A percentile compares a stretch with the other conserved stretches of the same genome.
Evolutionary conservation across 2,113 vertebrate species (phyloP).

Genomic region (Perognathus longimembris): DNA sequence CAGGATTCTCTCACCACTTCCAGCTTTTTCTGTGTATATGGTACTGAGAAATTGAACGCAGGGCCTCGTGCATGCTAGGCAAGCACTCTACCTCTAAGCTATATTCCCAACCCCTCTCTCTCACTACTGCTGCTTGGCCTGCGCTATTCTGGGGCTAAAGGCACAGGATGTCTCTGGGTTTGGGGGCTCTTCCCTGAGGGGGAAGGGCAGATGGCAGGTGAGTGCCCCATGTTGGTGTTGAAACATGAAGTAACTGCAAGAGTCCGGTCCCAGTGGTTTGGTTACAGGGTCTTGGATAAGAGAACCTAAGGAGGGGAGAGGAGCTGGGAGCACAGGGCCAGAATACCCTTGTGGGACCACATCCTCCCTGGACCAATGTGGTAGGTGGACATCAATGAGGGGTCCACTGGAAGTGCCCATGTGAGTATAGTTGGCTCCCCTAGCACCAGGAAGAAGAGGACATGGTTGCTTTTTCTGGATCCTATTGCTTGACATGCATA

Average conservation of each 20-base stretch:
- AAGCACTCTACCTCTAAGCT: too few relatives aligned
- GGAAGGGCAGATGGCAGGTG: too few relatives aligned
- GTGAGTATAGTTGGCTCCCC: neutral
- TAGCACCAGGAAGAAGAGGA: neutral
- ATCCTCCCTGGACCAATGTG: too few relatives aligned
- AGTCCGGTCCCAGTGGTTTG: neutral
- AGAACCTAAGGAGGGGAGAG: neutral
- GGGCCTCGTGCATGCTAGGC: too few relatives aligned
- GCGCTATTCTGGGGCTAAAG: neutral
- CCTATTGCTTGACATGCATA: neutral
- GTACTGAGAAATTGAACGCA: too few relatives aligned
- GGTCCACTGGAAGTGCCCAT: neutral
- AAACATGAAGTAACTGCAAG: neutral
- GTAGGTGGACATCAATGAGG: neutral
- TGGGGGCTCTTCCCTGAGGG: too few relatives aligned
- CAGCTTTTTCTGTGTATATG: too few relatives aligned
- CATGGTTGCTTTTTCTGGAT: neutral
- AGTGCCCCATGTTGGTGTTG: too few relatives aligned
- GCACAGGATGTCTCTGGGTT: neutral
- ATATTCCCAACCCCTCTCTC: too few relatives aligned
- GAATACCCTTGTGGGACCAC: neutral
- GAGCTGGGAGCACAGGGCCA: too few relatives aligned
- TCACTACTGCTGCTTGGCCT: neutral
- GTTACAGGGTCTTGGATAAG: too few relatives aligned
- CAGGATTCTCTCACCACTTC: too few relatives aligned